Evolutionary conservation across 2,888 invertebrate genomes (phyloP), one percentile per base, ranked within the genome.

Genomic region (Apodemia mormo): DNA sequence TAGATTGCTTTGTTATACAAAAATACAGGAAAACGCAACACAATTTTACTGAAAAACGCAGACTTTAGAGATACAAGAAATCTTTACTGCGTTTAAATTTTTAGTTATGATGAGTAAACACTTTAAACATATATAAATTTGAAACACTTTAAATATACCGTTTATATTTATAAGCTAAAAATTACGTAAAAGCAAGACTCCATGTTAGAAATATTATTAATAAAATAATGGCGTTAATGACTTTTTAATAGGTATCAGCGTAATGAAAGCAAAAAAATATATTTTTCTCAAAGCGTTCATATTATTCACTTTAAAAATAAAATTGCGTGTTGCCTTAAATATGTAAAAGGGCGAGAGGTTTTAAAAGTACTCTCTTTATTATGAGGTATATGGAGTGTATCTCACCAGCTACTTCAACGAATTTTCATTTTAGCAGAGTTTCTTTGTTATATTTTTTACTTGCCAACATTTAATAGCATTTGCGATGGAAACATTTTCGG

Each of bases 311-410:
- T 61, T 6, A 37, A 52, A 61, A 61, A 61, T 61, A 33, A 61
- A 54, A 70, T 71, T 68, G 66, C 66, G 68, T 68, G 65, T 71
- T 65, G 68, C 65, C 66, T 43, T 29, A 58, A 71, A 65, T 71
- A 66, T 68, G 64, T 58, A 66, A 68, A 70, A 70, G 58, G 58
- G 58, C 58, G 33, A 61, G 58, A 30, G 58, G 58, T 61, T 61
- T 61, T 61, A 61, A 56, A 61, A 61, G 58, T 61, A 61, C 58
- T 61, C 58, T 61, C 58, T 61, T 61, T 61, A 61, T 61, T 61
- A 61, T 61, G 33, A 61, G 30, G 61, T 33, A 61, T 61, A 61
- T 61, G 61, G 61, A 61, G 61, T 61, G 61, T 61, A 61, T 61
- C 30, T 61, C 61, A 61, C 33, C 61, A 33, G 33, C 61, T 61